These are phyloP conservation scores for Lithophane semibrunnea DNA, from an alignment of 2,888 invertebrate genomes.

Conservation along the genomic window DNA sequence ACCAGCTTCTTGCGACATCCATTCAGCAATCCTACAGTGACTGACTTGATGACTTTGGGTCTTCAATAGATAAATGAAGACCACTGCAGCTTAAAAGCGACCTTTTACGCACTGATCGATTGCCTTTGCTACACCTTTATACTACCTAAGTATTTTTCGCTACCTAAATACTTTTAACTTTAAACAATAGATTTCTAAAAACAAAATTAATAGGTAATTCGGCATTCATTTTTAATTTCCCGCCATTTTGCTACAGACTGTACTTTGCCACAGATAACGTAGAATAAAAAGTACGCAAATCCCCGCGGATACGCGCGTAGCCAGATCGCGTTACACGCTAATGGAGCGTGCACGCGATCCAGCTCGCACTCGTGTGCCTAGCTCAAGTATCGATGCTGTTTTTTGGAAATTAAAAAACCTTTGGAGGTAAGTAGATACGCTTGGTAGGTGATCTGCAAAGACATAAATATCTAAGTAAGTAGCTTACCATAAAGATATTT, in stretches of 20 bases:
- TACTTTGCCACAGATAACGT: constrained; percentile 48
- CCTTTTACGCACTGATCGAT: background rate
- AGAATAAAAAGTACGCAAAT: constrained; percentile 68
- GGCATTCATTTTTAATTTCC: background rate
- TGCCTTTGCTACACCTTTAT: background rate
- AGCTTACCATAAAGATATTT: constrained; percentile 17
- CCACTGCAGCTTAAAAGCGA: background rate
- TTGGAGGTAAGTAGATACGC: constrained; percentile 58
- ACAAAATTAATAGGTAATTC: background rate
- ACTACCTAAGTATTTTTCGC: background rate
- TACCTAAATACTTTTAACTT: background rate
- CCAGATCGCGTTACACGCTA: constrained; percentile 65
- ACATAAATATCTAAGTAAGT: constrained; percentile 41
- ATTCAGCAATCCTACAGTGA: too few species aligned
- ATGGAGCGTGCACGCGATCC: constrained; percentile 67
- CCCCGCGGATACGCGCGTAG: constrained; percentile 59
- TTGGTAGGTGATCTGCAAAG: constrained; percentile 54
- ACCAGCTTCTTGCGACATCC: background rate
- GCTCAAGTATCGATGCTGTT: constrained; percentile 59
- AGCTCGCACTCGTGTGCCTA: constrained; percentile 45
- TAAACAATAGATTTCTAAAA: background rate
- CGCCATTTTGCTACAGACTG: constrained; percentile 41
- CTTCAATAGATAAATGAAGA: background rate
- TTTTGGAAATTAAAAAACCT: constrained; percentile 65
- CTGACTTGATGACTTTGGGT: background rate